These are phyloP conservation scores for Phalacrocorax pelagicus DNA, from an alignment of 2,113 vertebrate genomes.

Conservation along the genomic window DNA sequence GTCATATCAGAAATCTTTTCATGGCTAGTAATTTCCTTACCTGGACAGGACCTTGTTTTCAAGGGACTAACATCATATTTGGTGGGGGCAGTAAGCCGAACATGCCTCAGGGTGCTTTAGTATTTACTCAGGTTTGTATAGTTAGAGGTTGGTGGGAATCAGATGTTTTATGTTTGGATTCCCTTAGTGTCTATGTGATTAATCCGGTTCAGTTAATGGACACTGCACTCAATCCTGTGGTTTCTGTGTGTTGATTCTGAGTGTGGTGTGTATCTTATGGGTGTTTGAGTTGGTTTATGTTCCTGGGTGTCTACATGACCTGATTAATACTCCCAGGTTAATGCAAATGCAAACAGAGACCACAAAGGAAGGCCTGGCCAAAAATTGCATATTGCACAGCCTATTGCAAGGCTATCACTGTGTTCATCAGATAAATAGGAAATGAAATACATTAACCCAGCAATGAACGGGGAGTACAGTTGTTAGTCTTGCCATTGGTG, in stretches of 20 bases:
- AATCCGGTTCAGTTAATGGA: conserved; percentile 16
- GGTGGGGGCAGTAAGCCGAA: background rate
- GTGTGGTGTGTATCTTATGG: conserved; percentile 13
- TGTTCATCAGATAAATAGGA: background rate
- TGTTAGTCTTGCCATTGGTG: background rate
- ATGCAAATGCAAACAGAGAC: conserved; percentile 31
- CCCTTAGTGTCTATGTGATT: background rate
- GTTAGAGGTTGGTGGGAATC: conserved; percentile 7
- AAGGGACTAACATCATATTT: background rate
- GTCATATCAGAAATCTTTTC: background rate
- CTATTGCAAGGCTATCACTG: background rate
- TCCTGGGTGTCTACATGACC: conserved; percentile 41
- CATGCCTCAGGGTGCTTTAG: background rate
- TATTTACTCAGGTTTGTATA: background rate
- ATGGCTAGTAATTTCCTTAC: background rate
- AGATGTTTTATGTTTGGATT: conserved; percentile 31
- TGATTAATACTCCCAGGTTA: conserved; percentile 36
- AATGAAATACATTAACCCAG: background rate
- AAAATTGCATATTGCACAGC: background rate
- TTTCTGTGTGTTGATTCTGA: conserved; percentile 41
- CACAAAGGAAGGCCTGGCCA: background rate
- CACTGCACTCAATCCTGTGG: background rate
- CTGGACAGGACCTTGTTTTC: background rate
- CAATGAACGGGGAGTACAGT: background rate
- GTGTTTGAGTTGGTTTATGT: conserved; percentile 32